Conservation (phyloP, 2,888 invertebrate genomes). For the Chesias legatella region DNA sequence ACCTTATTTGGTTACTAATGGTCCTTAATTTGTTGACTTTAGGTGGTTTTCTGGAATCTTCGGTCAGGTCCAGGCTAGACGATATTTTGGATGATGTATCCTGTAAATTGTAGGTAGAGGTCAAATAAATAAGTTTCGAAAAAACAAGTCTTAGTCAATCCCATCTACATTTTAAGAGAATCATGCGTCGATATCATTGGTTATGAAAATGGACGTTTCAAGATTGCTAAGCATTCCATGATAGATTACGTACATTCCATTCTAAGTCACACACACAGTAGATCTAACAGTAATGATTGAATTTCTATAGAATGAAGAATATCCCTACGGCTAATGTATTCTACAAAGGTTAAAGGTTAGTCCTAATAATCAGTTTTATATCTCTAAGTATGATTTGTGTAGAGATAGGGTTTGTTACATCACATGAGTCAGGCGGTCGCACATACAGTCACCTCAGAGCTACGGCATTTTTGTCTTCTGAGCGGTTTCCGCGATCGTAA, state of each 20-base stretch:
- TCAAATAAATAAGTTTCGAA: not conserved
- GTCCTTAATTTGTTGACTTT: conserved; percentile 86
- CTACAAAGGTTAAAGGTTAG: conserved; percentile 9
- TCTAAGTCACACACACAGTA: conserved; percentile 10
- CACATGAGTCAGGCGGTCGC: conserved; percentile 24
- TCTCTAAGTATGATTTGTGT: conserved; percentile 1
- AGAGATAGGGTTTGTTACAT: conserved; percentile 12
- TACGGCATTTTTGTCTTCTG: conserved; percentile 73
- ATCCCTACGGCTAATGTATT: conserved; percentile 9
- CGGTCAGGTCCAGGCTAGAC: conserved; percentile 78
- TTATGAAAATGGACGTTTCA: conserved; percentile 12
- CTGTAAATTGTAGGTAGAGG: conserved; percentile 48
- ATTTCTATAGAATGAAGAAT: conserved; percentile 15
- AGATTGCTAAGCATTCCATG: conserved; percentile 19
- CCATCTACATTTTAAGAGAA: conserved; percentile 1
- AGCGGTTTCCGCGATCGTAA: conserved; percentile 66
- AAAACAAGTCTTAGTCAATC: not conserved
- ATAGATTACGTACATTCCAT: no score
- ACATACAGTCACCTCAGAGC: conserved; percentile 68
- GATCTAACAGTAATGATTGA: conserved; percentile 5
- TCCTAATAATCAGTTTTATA: conserved; percentile 7
- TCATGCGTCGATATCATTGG: conserved; percentile 22
- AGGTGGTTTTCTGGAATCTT: conserved; percentile 76
- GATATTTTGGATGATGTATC: conserved; percentile 82
- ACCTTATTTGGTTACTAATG: conserved; percentile 90